A percentile compares a stretch with the other conserved stretches of the same genome.
These are phyloP conservation scores for Pollenia angustigena DNA, from an alignment of 2,888 invertebrate genomes.

Conservation along the genomic window DNA sequence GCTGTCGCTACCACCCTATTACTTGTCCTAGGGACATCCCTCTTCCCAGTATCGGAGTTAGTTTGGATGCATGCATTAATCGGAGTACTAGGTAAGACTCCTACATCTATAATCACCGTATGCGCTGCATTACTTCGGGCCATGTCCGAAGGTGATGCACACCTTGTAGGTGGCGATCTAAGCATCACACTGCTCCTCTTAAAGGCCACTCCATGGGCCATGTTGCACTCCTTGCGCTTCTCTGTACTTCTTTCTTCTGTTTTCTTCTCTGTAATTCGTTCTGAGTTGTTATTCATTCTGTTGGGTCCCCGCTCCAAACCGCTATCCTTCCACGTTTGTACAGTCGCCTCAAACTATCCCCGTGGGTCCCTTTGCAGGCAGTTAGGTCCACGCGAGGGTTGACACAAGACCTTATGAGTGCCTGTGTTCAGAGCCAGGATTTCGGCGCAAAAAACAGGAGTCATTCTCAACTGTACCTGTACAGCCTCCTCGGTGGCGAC, in stretches of 20 bases:
- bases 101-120: background rate
- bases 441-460: constrained; percentile 1
- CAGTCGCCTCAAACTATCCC: constrained; percentile 4
- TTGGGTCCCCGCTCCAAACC: constrained; percentile 10
- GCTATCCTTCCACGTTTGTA: constrained; percentile 6
- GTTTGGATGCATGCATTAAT: background rate
- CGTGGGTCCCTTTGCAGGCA: too few species aligned
- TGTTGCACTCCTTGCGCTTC: background rate
- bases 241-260: background rate
- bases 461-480: constrained; percentile 18
- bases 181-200: background rate
- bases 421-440: background rate
- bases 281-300: background rate
- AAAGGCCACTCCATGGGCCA: background rate
- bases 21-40: background rate
- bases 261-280: background rate
- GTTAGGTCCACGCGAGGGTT: background rate
- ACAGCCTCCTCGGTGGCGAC: too few species aligned
- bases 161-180: background rate
- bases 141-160: background rate
- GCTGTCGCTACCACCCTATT: background rate
- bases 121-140: background rate
- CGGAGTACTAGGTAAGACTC: background rate
- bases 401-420: background rate
- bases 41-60: background rate